Conservation (phyloP, 1,140 invertebrate genomes). For the Zaprionus africanus region DNA sequence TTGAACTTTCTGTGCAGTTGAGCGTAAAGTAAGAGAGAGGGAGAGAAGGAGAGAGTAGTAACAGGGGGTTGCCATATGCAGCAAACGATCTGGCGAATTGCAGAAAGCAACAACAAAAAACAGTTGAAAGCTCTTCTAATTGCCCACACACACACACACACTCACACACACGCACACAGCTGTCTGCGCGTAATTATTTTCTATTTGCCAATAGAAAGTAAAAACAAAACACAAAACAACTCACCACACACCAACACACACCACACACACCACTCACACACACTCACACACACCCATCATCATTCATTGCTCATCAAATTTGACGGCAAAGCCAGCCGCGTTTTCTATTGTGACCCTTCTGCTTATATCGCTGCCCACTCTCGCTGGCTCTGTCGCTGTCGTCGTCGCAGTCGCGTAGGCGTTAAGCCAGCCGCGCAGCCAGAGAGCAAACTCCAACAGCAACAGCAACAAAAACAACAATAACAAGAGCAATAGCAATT, state of each 20-base stretch:
- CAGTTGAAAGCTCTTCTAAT: slow-evolving; percentile 36
- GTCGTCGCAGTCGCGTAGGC: slow-evolving; percentile 49
- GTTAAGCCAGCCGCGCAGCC: slow-evolving; percentile 62
- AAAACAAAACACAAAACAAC: slow-evolving; percentile 53
- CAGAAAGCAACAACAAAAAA: slow-evolving; percentile 23
- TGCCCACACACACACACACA: slow-evolving; percentile 8
- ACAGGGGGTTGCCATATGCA: slow-evolving; percentile 34
- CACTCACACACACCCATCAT: slow-evolving; percentile 15
- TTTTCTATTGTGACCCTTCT: slow-evolving; percentile 65
- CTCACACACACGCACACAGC: background rate
- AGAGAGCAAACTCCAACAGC: slow-evolving; percentile 11
- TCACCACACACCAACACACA: slow-evolving; percentile 14
- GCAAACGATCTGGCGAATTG: slow-evolving; percentile 34
- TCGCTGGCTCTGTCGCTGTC: background rate
- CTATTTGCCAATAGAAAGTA: slow-evolving; percentile 78
- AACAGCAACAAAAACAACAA: slow-evolving; percentile 1
- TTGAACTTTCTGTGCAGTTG: slow-evolving; percentile 77
- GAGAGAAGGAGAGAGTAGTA: slow-evolving; percentile 1
- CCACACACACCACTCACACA: slow-evolving; percentile 8
- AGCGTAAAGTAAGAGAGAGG: slow-evolving; percentile 43
- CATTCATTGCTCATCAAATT: slow-evolving; percentile 75
- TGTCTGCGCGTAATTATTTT: slow-evolving; percentile 67
- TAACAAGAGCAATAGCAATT: slow-evolving; percentile 7
- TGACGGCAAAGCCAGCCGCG: slow-evolving; percentile 50
- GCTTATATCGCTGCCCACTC: slow-evolving; percentile 2